A percentile compares a stretch with the other conserved stretches of the same genome.
Evolutionary conservation across 2,888 invertebrate genomes (phyloP).

Genomic region (Willowsia nigromaculata): DNA sequence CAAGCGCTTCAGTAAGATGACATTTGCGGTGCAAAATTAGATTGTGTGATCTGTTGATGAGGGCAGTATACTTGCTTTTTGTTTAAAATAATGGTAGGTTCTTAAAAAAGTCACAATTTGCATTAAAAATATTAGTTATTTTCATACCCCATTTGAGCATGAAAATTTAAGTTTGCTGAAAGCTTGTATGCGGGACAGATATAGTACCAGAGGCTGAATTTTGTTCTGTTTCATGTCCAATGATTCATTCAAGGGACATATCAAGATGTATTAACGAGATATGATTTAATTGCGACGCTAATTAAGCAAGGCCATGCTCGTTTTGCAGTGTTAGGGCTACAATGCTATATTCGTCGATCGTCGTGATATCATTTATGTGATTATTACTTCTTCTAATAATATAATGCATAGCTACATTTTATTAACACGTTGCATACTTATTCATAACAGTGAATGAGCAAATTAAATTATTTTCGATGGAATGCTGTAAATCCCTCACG

Average conservation of each 20-base stretch:
- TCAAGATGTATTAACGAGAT: slow-evolving; percentile 18
- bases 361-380: background rate
- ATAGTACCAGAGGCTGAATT: background rate
- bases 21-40: too few species aligned
- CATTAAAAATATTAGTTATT: too few species aligned
- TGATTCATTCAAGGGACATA: background rate
- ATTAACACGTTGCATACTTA: background rate
- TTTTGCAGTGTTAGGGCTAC: background rate
- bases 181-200: background rate
- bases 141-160: too few species aligned
- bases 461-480: background rate
- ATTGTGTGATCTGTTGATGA: too few species aligned
- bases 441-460: background rate
- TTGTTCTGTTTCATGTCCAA: slow-evolving; percentile 4
- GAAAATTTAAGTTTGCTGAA: background rate
- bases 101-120: too few species aligned
- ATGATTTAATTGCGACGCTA: background rate
- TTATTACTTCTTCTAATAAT: background rate
- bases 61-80: too few species aligned
- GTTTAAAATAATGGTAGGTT: too few species aligned
- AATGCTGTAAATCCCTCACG: background rate
- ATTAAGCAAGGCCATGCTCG: slow-evolving; percentile 22
- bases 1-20: too few species aligned
- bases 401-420: too few species aligned
- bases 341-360: background rate